Conservation (phyloP, 2,888 invertebrate species). For the Anthophora plumipes region DNA sequence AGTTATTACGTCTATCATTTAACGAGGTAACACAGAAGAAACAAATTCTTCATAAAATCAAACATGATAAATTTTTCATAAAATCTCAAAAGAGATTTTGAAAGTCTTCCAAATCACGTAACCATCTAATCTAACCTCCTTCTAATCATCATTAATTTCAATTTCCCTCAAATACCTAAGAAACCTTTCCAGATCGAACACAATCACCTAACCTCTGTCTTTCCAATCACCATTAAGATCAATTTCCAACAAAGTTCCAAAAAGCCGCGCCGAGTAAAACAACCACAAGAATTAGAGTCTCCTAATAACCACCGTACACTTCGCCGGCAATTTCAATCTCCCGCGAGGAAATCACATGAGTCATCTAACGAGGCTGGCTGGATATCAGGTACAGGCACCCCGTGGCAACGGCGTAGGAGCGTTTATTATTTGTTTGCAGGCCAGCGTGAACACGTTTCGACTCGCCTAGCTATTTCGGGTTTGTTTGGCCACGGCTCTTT, state of each 20-base stretch:
- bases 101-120: too few relatives aligned
- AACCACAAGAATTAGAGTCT: neutral
- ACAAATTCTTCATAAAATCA: too few relatives aligned
- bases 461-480: conserved; percentile 73
- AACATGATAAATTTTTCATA: too few relatives aligned
- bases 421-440: conserved; percentile 70
- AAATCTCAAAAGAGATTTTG: too few relatives aligned
- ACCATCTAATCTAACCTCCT: neutral
- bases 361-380: conserved; percentile 48
- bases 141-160: neutral
- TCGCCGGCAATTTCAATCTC: conserved; percentile 23
- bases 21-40: too few relatives aligned
- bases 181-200: neutral
- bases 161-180: neutral
- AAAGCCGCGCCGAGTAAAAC: neutral
- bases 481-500: conserved; percentile 73
- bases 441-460: conserved; percentile 49
- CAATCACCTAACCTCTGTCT: too few relatives aligned
- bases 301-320: conserved; percentile 1
- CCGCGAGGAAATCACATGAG: conserved; percentile 51
- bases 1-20: too few relatives aligned
- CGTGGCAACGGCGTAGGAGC: conserved; percentile 45
- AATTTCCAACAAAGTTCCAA: neutral
- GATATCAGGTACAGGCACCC: conserved; percentile 38
- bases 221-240: neutral